Base-by-base conservation (phyloP, 2,113 vertebrate species). In the Hemicordylus capensis region DNA sequence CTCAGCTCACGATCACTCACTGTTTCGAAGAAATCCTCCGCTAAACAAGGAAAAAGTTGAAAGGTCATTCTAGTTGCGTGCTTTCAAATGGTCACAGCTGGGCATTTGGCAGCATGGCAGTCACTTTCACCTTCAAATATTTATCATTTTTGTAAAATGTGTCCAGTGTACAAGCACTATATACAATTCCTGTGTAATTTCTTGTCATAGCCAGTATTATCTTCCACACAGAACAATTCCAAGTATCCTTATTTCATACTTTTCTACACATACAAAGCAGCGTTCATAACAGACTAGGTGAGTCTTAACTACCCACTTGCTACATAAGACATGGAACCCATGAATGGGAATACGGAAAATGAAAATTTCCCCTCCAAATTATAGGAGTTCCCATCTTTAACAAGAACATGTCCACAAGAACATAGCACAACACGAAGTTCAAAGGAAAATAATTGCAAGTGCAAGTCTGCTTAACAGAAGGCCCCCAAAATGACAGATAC, bases 1-100 rank as follows among this genome's bases (percentile, higher is more conserved):
- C 98, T 97, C 89, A 99, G 96, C 82, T 99, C 98, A 4, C 97
- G 97, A 82, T 99, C 98, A 11, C 96, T 97, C 34, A 98, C 95
- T 0, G 89, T 98, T 93, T 99, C 99, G 73, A 96, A 99, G 81
- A 97, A 31, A 81, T 98, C 98, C 42, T 98, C 98, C 0, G 97
- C 98, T 99, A 83, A 42, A 70, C 84, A 85, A 61, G 22, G 24
- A 81, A 80, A 56, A 72, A 26, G 69, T 54, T 54, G 26, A 83
- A 88, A 12, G 39, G 73, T 20, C 6, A 67, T 20, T 58, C 37
- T 0, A 34, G 6, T 8, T 86, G 56, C 10, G 31, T 4, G 2
- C 31, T 77, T 31, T 69, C 34, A 44, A 48, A 24, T 1, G 22
- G 42, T 88, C 46, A 85, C 2, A 22, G 8, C 15, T 61, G 8